Evolutionary conservation across 2,888 invertebrate genomes (phyloP).

Genomic region (Lysandra bellargus): DNA sequence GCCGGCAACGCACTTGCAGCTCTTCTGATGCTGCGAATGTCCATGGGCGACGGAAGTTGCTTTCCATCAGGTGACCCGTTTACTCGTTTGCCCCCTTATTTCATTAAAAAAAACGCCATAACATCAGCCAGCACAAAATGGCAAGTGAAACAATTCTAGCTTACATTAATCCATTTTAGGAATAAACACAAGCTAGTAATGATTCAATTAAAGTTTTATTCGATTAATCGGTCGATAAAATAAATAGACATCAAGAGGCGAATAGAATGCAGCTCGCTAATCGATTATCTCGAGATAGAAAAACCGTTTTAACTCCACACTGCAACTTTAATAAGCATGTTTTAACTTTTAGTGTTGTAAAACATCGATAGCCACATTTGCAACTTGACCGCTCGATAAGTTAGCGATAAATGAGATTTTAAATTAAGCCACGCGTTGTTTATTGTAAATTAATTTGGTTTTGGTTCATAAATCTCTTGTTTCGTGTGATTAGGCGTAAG

Average conservation of each 20-base stretch:
- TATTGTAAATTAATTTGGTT: neutral
- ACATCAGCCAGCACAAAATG: too few species aligned
- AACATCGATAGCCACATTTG: neutral
- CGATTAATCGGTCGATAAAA: neutral
- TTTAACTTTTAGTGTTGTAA: neutral
- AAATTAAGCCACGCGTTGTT: neutral
- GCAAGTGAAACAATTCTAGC: too few species aligned
- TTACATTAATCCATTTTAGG: too few species aligned
- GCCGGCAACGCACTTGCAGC: too few species aligned
- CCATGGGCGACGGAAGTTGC: too few species aligned
- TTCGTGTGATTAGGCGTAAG: neutral
- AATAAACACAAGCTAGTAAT: too few species aligned
- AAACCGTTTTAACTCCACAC: slow-evolving; percentile 17
- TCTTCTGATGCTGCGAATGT: too few species aligned
- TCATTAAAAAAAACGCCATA: too few species aligned
- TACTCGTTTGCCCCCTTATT: too few species aligned
- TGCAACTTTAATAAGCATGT: slow-evolving; percentile 17
- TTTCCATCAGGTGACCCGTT: too few species aligned
- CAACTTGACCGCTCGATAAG: neutral
- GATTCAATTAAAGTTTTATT: neutral
- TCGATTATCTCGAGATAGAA: slow-evolving; percentile 25
- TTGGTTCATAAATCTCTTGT: neutral
- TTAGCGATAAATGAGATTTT: neutral
- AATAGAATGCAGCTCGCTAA: neutral
- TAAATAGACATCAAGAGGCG: neutral